Evolutionary conservation across 2,888 invertebrate genomes (phyloP).

Genomic region (Pachliopta kotzebuea): DNA sequence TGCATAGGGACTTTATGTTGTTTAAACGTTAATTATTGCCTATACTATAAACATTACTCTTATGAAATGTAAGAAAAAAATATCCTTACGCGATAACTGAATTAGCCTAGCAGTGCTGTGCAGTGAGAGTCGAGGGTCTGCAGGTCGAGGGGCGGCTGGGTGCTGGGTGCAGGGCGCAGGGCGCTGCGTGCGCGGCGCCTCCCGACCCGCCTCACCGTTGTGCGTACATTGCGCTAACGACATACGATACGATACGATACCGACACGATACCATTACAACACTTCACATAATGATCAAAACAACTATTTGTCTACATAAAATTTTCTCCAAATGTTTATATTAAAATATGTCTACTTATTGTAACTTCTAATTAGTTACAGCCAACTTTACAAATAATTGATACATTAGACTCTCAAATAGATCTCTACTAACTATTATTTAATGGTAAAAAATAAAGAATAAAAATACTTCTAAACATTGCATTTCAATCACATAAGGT

Average conservation of each 20-base stretch:
- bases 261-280: slow-evolving; percentile 67
- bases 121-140: slow-evolving; percentile 65
- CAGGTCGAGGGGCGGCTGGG: slow-evolving; percentile 36
- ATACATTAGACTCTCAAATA: slow-evolving; percentile 81
- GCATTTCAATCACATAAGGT: slow-evolving; percentile 81
- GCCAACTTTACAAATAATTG: slow-evolving; percentile 81
- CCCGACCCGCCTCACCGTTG: slow-evolving; percentile 57
- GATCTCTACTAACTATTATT: slow-evolving; percentile 80
- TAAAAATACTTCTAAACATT: slow-evolving; percentile 81
- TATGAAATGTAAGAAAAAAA: slow-evolving; percentile 78
- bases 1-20: slow-evolving; percentile 78
- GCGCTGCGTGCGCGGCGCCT: slow-evolving; percentile 30
- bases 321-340: slow-evolving; percentile 79
- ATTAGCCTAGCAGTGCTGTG: slow-evolving; percentile 79
- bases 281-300: slow-evolving; percentile 78
- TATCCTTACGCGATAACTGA: slow-evolving; percentile 77
- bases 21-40: slow-evolving; percentile 75
- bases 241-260: slow-evolving; percentile 55
- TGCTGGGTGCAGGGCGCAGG: slow-evolving; percentile 20
- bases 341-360: slow-evolving; percentile 80
- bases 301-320: slow-evolving; percentile 80
- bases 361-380: slow-evolving; percentile 80
- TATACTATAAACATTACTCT: slow-evolving; percentile 76
- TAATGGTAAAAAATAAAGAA: slow-evolving; percentile 81
- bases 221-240: slow-evolving; percentile 77